Evolutionary conservation across 2,113 vertebrate genomes (phyloP).

Genomic region (Emydocephalus ijimae): DNA sequence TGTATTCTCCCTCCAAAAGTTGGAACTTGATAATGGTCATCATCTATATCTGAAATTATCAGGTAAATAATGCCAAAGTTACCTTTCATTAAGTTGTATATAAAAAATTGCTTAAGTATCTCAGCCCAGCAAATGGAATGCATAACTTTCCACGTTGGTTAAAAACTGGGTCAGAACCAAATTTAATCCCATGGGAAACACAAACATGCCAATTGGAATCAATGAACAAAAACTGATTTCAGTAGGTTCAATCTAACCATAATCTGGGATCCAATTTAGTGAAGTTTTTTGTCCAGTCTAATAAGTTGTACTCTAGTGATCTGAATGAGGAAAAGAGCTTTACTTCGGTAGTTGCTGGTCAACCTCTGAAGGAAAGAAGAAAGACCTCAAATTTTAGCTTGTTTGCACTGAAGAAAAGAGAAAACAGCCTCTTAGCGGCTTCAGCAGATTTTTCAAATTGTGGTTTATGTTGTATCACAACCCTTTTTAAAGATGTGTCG

Average conservation of each 20-base stretch:
- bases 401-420: not conserved
- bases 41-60: not conserved
- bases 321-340: accelerated
- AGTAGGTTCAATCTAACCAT: not conserved
- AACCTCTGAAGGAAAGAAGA: accelerated
- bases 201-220: not conserved
- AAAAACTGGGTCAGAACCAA: not conserved
- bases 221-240: not conserved
- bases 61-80: not conserved
- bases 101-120: not conserved
- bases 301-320: accelerated
- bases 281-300: accelerated
- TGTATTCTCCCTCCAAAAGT: not conserved
- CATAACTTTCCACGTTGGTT: accelerated
- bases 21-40: constrained; percentile 8
- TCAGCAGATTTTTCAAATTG: not conserved
- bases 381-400: accelerated
- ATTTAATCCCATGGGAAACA: not conserved
- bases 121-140: not conserved
- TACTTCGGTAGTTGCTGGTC: accelerated
- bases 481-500: not conserved
- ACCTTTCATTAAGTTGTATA: not conserved
- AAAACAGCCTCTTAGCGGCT: not conserved
- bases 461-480: not conserved
- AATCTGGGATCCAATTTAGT: not conserved